A percentile compares a stretch with the other conserved stretches of the same genome.
phyloP scores from a whole-genome alignment of 1,140 invertebrate genomes.

The Cyrtorhinus lividipennis region DNA sequence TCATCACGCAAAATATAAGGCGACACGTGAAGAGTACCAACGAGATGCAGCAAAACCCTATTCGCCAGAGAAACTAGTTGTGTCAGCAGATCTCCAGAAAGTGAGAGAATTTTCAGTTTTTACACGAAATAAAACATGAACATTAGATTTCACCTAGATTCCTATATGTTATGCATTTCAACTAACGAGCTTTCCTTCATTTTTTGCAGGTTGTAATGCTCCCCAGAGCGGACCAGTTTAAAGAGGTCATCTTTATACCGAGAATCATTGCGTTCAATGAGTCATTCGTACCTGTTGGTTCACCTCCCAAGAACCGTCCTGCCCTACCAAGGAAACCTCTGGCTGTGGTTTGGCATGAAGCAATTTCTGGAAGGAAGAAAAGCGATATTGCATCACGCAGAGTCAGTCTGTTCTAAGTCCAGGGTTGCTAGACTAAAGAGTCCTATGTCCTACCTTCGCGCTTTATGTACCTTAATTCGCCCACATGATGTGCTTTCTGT shows the following conservation, averaged over 20 bases:
- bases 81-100: constrained; percentile 22
- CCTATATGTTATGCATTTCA: not conserved
- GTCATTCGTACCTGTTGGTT: constrained; percentile 11
- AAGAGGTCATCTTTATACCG: constrained; percentile 19
- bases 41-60: constrained; percentile 4
- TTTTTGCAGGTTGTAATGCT: constrained; percentile 16
- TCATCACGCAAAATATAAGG: constrained; percentile 16
- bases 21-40: constrained; percentile 13
- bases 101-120: too few relatives aligned
- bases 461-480: too few relatives aligned
- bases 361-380: constrained; percentile 24
- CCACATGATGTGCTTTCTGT: too few relatives aligned
- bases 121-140: too few relatives aligned
- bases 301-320: not conserved
- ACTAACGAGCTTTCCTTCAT: not conserved
- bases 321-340: constrained; percentile 2
- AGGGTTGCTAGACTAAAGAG: too few relatives aligned
- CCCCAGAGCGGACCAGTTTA: constrained; percentile 20
- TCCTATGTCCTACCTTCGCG: too few relatives aligned
- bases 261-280: constrained; percentile 10
- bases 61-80: not conserved
- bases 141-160: not conserved
- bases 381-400: constrained; percentile 23
- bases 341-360: constrained; percentile 16
- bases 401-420: too few relatives aligned